A percentile compares a stretch with the other conserved stretches of the same genome.
Evolutionary conservation across 1,140 invertebrate species (phyloP).

Genomic region (Palaemon carinicauda): DNA sequence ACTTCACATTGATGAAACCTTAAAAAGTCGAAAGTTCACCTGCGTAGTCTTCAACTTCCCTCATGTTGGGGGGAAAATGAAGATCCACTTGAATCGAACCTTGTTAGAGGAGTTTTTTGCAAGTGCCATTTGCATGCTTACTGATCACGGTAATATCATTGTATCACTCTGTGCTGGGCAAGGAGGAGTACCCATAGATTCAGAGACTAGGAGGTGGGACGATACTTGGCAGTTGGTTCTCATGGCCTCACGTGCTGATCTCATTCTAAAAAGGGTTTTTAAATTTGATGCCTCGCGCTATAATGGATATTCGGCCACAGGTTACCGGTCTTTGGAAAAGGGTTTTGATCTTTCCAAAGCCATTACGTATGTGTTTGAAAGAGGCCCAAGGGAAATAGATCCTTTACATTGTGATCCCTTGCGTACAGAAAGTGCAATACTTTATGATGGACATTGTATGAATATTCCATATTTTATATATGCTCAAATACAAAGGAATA

Average conservation of each 20-base stretch:
- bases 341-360: slow-evolving; percentile 68
- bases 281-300: slow-evolving; percentile 65
- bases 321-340: slow-evolving; percentile 70
- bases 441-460: background rate
- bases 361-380: slow-evolving; percentile 67
- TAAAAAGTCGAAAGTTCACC: slow-evolving; percentile 63
- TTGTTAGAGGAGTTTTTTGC: slow-evolving; percentile 70
- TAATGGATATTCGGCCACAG: slow-evolving; percentile 66
- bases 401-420: background rate
- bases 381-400: background rate
- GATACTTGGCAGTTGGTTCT: slow-evolving; percentile 74
- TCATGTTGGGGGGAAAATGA: slow-evolving; percentile 74
- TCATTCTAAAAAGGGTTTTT: slow-evolving; percentile 66
- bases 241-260: slow-evolving; percentile 70
- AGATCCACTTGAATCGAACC: slow-evolving; percentile 71
- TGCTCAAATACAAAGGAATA: slow-evolving; percentile 9
- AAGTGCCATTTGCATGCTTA: slow-evolving; percentile 65
- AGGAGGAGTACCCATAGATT: slow-evolving; percentile 70
- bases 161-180: slow-evolving; percentile 73
- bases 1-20: slow-evolving; percentile 18
- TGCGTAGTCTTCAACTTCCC: slow-evolving; percentile 75
- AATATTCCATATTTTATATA: slow-evolving; percentile 13
- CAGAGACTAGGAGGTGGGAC: slow-evolving; percentile 67
- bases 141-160: slow-evolving; percentile 65
- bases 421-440: background rate